Conservation (phyloP, 37 sponge, comb jelly and placozoan genomes). For the Crambe crambe region DNA sequence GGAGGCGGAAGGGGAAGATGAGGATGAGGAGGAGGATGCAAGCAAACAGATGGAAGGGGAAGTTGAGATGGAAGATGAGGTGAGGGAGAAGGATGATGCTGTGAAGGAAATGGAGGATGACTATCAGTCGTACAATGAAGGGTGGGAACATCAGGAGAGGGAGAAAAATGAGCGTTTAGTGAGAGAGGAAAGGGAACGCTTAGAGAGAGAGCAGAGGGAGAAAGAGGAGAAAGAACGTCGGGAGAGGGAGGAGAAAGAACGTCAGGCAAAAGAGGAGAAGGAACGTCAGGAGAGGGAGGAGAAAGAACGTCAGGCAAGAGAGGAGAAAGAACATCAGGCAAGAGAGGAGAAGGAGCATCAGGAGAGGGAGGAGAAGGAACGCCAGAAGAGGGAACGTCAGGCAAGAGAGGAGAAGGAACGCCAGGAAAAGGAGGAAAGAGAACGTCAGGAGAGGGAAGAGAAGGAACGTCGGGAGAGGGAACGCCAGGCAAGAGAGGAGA, state of each 20-base stretch:
- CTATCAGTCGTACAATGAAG: neutral
- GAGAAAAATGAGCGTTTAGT: neutral
- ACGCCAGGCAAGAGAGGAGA: neutral
- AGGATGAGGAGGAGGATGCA: neutral
- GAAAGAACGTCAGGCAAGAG: neutral
- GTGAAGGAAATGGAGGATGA: neutral
- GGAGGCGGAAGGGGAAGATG: neutral
- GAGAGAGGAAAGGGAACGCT: neutral
- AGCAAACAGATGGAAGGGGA: neutral
- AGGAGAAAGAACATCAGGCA: neutral
- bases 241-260: neutral
- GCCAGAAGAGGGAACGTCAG: neutral
- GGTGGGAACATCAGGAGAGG: neutral
- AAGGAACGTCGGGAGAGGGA: neutral
- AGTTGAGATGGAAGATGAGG: neutral
- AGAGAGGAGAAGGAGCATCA: neutral
- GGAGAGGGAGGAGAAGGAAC: neutral
- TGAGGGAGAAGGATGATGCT: neutral
- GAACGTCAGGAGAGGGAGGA: neutral
- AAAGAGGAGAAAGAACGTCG: neutral
- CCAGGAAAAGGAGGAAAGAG: neutral
- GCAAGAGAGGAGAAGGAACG: neutral
- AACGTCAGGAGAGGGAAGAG: neutral
- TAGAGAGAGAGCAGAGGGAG: neutral
- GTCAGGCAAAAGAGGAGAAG: constrained; percentile 8